phyloP scores from a whole-genome alignment of 2,888 invertebrate genomes.

The Tenodera sinensis region DNA sequence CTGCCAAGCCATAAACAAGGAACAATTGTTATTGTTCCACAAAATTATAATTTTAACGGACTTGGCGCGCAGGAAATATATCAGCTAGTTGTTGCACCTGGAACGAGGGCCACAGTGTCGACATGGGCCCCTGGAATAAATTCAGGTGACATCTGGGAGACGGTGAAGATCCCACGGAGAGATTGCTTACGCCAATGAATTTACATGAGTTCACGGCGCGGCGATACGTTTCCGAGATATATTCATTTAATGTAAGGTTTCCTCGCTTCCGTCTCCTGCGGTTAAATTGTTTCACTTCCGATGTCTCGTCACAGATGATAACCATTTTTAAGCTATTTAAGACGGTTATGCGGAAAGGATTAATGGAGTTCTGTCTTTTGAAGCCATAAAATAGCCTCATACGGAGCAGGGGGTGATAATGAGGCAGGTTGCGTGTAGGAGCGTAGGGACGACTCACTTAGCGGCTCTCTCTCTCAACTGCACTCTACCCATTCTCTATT shows the following conservation, averaged over 20 bases:
- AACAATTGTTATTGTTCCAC: neutral
- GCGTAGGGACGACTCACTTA: too few relatives aligned
- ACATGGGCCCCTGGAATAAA: neutral
- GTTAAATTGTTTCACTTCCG: constrained; percentile 5
- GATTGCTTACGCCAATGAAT: constrained; percentile 8
- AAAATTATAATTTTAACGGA: neutral
- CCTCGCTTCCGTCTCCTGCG: neutral
- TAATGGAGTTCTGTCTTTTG: neutral
- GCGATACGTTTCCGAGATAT: neutral
- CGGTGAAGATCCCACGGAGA: neutral
- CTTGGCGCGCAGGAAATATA: neutral
- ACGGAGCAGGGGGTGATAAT: neutral
- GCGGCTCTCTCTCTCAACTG: too few relatives aligned
- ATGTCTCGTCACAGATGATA: neutral
- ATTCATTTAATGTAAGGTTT: constrained; percentile 8
- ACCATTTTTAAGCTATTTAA: neutral
- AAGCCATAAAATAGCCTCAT: neutral
- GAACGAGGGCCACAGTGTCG: neutral
- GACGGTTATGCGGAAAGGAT: neutral
- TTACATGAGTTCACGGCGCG: constrained; percentile 2
- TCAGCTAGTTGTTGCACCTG: neutral
- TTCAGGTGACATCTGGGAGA: constrained; percentile 14
- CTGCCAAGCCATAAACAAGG: neutral
- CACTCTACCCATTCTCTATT: too few relatives aligned
- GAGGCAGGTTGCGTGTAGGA: neutral